phyloP scores from a whole-genome alignment of 2,888 invertebrate genomes.

The Melipona beecheii region DNA sequence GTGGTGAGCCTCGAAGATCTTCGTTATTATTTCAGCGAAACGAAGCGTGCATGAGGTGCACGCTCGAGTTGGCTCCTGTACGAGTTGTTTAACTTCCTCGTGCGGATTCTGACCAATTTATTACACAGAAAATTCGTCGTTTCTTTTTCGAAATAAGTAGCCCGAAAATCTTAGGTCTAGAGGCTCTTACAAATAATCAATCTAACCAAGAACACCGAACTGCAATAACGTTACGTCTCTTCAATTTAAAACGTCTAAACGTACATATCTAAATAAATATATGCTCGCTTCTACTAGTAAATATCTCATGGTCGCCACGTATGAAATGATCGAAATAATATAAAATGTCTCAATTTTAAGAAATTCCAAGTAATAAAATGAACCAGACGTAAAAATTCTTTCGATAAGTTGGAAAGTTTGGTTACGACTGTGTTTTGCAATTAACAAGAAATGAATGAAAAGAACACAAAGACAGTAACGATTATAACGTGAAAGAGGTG shows the following conservation, averaged over 20 bases:
- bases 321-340: not conserved
- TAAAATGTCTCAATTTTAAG: not conserved
- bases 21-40: slow-evolving; percentile 77
- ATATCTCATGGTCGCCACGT: not conserved
- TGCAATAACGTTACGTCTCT: no score
- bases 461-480: slow-evolving; percentile 1
- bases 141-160: slow-evolving; percentile 37
- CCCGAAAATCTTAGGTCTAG: not conserved
- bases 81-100: slow-evolving; percentile 66
- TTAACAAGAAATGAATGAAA: slow-evolving; percentile 14
- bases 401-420: slow-evolving; percentile 11
- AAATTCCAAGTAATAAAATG: not conserved
- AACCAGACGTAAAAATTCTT: not conserved
- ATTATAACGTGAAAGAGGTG: not conserved
- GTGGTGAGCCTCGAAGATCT: slow-evolving; percentile 57
- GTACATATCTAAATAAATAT: not conserved
- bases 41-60: slow-evolving; percentile 71
- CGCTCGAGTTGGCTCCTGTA: slow-evolving; percentile 73
- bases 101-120: slow-evolving; percentile 64
- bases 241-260: not conserved
- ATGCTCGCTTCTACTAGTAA: not conserved
- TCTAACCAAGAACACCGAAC: not conserved
- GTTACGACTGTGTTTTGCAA: not conserved
- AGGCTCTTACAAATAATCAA: not conserved
- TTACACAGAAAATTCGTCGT: slow-evolving; percentile 52